A percentile compares a stretch with the other conserved stretches of the same genome.
Conservation (phyloP, 30 jellyfish, hydroid and myxozoan species). For the Chrysaora quinquecirrha region DNA sequence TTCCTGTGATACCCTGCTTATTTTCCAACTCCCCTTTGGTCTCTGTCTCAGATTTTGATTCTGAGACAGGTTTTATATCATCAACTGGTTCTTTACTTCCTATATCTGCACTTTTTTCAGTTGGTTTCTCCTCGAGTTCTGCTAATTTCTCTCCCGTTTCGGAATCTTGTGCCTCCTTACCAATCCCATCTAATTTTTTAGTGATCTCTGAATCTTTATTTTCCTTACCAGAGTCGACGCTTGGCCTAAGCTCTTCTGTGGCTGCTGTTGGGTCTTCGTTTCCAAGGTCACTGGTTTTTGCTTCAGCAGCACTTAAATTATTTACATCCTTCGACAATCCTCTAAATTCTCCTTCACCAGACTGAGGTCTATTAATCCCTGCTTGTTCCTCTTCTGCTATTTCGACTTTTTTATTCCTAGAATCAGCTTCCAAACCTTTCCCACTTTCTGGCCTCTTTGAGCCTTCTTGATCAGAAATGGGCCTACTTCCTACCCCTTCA, state of each 20-base stretch:
- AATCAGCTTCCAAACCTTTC: neutral
- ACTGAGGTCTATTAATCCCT: neutral
- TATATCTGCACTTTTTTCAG: no score
- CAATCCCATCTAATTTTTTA: no score
- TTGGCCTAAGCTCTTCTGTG: neutral
- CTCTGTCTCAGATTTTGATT: no score
- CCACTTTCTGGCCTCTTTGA: neutral
- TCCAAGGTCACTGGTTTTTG: conserved; percentile 48
- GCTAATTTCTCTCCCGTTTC: no score
- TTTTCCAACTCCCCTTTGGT: no score
- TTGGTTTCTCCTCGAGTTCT: no score
- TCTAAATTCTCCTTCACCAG: conserved; percentile 3
- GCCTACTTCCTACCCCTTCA: neutral
- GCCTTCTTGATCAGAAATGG: neutral
- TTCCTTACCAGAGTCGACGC: no score
- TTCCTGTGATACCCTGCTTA: no score
- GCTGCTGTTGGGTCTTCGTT: conserved; percentile 23
- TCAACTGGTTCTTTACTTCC: no score
- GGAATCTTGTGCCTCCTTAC: no score
- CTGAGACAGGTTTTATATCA: no score
- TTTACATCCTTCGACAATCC: conserved; percentile 2
- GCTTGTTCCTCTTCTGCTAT: neutral
- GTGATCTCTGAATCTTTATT: no score
- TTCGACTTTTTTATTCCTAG: neutral
- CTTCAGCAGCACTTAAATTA: conserved; percentile 13